Conservation (phyloP, 2,888 invertebrate genomes). For the Pyralis farinalis region DNA sequence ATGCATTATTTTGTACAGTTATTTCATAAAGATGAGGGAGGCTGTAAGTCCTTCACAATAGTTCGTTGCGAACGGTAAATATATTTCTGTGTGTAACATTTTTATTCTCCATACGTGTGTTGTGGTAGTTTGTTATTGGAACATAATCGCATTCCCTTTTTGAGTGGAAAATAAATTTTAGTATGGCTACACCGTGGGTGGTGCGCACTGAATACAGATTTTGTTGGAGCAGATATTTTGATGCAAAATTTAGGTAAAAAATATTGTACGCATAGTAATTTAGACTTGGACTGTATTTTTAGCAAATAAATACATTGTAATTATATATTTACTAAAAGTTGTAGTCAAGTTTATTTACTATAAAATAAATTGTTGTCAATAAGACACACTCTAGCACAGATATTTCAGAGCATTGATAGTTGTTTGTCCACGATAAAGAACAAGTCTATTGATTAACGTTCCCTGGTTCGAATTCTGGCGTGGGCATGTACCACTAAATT, state of each 20-base stretch:
- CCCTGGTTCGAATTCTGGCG: too few relatives aligned
- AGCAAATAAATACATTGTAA: too few relatives aligned
- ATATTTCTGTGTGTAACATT: slow-evolving; percentile 36
- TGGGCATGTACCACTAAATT: too few relatives aligned
- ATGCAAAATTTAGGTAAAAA: background rate
- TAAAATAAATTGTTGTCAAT: too few relatives aligned
- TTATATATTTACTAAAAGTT: too few relatives aligned
- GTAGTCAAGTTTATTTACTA: too few relatives aligned
- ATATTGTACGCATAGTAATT: background rate
- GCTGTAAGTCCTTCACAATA: slow-evolving; percentile 15
- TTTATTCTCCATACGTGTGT: slow-evolving; percentile 44
- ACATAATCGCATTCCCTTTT: slow-evolving; percentile 59
- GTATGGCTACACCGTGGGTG: slow-evolving; percentile 30
- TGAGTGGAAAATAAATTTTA: slow-evolving; percentile 56
- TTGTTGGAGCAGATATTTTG: background rate
- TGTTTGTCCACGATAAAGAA: too few relatives aligned
- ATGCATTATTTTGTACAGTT: slow-evolving; percentile 2
- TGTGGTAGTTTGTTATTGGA: slow-evolving; percentile 59
- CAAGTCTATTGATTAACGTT: too few relatives aligned
- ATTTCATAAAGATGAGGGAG: slow-evolving; percentile 6
- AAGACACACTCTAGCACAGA: too few relatives aligned
- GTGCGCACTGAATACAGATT: slow-evolving; percentile 26
- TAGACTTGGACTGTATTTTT: background rate
- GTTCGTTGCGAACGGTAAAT: slow-evolving; percentile 24
- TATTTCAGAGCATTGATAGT: too few relatives aligned